Base-by-base conservation (phyloP, 2,797 vertebrate genomes). In the Molothrus aeneus region DNA sequence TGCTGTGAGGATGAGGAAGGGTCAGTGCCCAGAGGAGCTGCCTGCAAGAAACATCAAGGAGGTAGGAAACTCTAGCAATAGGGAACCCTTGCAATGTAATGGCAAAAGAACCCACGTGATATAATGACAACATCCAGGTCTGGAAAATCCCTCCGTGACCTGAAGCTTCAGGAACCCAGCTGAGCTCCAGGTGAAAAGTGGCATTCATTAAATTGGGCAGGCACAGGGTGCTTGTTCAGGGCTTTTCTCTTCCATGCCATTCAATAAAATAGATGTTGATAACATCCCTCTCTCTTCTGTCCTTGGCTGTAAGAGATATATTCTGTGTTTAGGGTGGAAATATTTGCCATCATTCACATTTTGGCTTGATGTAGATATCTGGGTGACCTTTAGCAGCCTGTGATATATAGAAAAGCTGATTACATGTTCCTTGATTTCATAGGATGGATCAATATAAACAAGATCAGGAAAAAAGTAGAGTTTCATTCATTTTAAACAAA, bases 311-410 rank as follows among this genome's bases (percentile, higher is more conserved):
- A 77, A 80, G 9, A 36, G 36, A 36, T 36, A 36, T 20, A 66
- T 45, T 80, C 64, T 59, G 40, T 70, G 56, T 89, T 87, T 36
- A 51, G 22, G 36, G 66, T 81, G 2, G 1, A 87, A 94, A 66
- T 88, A 80, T 40, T 82, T 51, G 22, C 51, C 36, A 77, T 93
- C 64, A 70, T 73, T 96, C 68, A 60, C 40, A 32, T 93, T 93
- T 92, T 94, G 91, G 40, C 25, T 81, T 82, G 81, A 72, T 36
- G 36, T 47, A 79, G 78, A 11, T 82, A 82, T 47, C 80, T 73
- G n/a, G 6, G 19, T 93, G 96, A 93, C 95, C 94, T 96, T 96
- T 93, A 93, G 25, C 68, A 91, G 91, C 48, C 80, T 89, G 60
- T 86, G 81, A 94, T 89, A 70, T 86, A 93, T 87, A 75, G 92